Percentiles rank a stretch among this genome's conserved stretches.
phyloP scores from a whole-genome alignment of 2,113 vertebrate species.

The Tympanuchus pallidicinctus region DNA sequence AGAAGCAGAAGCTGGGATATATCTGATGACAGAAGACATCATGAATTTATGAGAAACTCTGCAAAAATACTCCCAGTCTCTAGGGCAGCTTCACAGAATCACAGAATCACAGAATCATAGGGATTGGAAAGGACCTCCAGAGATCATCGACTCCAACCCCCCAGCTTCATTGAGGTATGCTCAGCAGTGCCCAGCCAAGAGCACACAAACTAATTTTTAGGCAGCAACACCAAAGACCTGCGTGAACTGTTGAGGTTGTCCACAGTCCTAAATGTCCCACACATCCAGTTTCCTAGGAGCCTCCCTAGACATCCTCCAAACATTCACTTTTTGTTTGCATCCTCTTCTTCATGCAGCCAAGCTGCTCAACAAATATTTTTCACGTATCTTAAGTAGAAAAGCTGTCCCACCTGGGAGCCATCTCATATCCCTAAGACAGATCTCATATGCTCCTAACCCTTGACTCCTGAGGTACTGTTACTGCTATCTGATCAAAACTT shows the following conservation, averaged over 20 bases:
- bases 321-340: background rate
- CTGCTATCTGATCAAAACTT: background rate
- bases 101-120: too few species aligned
- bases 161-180: rapidly evolving
- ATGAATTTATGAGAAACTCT: background rate
- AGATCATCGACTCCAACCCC: too few species aligned
- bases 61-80: rapidly evolving
- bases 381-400: background rate
- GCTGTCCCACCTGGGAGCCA: background rate
- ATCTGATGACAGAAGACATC: background rate
- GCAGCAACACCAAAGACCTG: background rate
- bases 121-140: too few species aligned
- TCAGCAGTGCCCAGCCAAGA: rapidly evolving
- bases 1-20: background rate
- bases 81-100: background rate
- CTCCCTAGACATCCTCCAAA: background rate
- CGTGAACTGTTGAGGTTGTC: rapidly evolving
- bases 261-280: background rate
- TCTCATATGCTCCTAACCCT: background rate
- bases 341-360: background rate
- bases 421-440: background rate
- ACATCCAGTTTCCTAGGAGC: background rate
- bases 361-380: background rate
- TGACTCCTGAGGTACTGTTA: background rate
- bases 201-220: background rate